phyloP scores from a whole-genome alignment of 2,888 invertebrate species.

The Lydus trimaculatus region DNA sequence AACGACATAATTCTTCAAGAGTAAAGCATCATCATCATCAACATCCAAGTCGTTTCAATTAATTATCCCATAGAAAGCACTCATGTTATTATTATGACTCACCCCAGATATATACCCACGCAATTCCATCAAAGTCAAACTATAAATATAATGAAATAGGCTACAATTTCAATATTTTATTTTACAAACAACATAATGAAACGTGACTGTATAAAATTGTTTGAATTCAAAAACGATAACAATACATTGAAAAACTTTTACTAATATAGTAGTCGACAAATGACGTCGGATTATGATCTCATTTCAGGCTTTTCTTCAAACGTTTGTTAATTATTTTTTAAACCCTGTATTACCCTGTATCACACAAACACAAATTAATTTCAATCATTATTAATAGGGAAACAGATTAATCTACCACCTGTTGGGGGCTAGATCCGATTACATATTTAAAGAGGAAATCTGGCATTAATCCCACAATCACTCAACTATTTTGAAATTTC shows the following conservation, averaged over 20 bases:
- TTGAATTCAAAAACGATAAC: conserved; percentile 1
- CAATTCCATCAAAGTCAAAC: conserved; percentile 8
- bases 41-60: conserved; percentile 11
- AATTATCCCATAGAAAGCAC: conserved; percentile 21
- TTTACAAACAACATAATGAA: not conserved
- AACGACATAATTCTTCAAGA: not conserved
- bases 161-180: conserved; percentile 8
- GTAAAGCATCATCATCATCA: not conserved
- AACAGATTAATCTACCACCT: not conserved
- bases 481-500: not conserved
- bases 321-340: not conserved
- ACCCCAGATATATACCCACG: conserved; percentile 6
- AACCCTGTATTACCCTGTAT: no score
- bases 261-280: not conserved
- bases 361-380: not conserved
- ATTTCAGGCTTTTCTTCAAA: not conserved
- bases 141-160: conserved; percentile 11
- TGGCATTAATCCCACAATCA: not conserved
- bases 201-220: conserved; percentile 7
- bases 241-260: not conserved
- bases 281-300: conserved; percentile 1
- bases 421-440: not conserved
- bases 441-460: not conserved
- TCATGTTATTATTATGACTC: conserved; percentile 16
- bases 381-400: not conserved